A percentile compares a stretch with the other conserved stretches of the same genome.
Conservation (phyloP, 2,888 invertebrate species). For the Phyto melanocephala region DNA sequence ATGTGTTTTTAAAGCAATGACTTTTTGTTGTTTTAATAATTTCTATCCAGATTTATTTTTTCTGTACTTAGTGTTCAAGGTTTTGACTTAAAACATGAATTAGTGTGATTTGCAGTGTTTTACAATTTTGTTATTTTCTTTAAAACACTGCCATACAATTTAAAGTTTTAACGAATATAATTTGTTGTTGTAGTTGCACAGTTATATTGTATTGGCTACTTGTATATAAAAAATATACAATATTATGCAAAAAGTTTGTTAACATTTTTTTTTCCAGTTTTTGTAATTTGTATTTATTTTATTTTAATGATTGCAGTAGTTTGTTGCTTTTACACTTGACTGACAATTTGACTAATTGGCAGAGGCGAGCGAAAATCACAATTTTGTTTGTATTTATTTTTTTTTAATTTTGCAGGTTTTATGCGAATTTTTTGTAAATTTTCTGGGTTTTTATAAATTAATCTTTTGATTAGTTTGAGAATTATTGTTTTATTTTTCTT, state of each 20-base stretch:
- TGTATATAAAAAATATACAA: too few species aligned
- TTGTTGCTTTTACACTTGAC: conserved; percentile 32
- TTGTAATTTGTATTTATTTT: not conserved
- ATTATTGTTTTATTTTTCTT: not conserved
- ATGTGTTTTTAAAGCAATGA: not conserved
- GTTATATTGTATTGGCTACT: too few species aligned
- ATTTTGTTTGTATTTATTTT: not conserved
- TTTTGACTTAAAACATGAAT: not conserved
- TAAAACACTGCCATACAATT: not conserved
- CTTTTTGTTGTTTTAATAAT: conserved; percentile 9
- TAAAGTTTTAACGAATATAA: not conserved
- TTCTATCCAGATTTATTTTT: conserved; percentile 6
- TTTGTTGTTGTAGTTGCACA: too few species aligned
- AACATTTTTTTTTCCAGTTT: not conserved
- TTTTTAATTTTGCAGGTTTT: not conserved
- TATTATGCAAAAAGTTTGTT: conserved; percentile 1
- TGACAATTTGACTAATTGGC: conserved; percentile 47
- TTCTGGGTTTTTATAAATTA: not conserved
- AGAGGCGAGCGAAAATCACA: not conserved
- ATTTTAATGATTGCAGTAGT: not conserved
- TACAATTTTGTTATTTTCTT: not conserved
- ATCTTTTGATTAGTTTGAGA: not conserved
- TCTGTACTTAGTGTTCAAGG: conserved; percentile 4
- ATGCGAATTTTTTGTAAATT: not conserved
- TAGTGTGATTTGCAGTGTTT: not conserved